These are phyloP conservation scores for Sialis lutaria DNA, from an alignment of 2,888 invertebrate species.

Conservation along the genomic window DNA sequence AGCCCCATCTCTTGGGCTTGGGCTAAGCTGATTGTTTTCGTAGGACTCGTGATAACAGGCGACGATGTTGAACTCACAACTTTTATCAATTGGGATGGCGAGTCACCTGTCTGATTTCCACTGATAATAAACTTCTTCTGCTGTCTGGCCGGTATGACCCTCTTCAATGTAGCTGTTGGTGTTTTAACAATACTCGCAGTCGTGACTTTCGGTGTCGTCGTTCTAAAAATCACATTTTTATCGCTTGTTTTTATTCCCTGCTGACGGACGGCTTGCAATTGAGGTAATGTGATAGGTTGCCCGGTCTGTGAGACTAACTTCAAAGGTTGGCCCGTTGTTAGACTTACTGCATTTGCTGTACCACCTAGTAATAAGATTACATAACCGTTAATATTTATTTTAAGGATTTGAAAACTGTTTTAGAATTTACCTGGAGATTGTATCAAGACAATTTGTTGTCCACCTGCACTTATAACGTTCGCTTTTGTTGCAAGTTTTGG, in stretches of 20 bases:
- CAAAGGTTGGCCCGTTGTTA: slow-evolving; percentile 19
- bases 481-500: slow-evolving; percentile 18
- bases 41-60: slow-evolving; percentile 20
- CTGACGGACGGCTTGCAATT: slow-evolving; percentile 18
- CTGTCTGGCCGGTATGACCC: slow-evolving; percentile 8
- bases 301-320: slow-evolving; percentile 23
- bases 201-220: slow-evolving; percentile 14
- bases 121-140: slow-evolving; percentile 1
- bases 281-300: slow-evolving; percentile 22
- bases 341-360: slow-evolving; percentile 9
- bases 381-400: not conserved
- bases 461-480: slow-evolving; percentile 14
- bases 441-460: slow-evolving; percentile 28
- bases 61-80: slow-evolving; percentile 11
- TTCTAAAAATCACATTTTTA: slow-evolving; percentile 15
- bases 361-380: slow-evolving; percentile 9
- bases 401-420: not conserved
- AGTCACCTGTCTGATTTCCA: slow-evolving; percentile 4
- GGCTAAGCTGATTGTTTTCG: slow-evolving; percentile 44
- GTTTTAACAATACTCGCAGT: slow-evolving; percentile 23
- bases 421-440: slow-evolving; percentile 21
- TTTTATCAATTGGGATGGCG: slow-evolving; percentile 10
- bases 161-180: slow-evolving; percentile 15
- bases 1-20: slow-evolving; percentile 46
- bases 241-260: slow-evolving; percentile 19